phyloP scores from a whole-genome alignment of 2,113 vertebrate genomes.

The Sterna hirundo region DNA sequence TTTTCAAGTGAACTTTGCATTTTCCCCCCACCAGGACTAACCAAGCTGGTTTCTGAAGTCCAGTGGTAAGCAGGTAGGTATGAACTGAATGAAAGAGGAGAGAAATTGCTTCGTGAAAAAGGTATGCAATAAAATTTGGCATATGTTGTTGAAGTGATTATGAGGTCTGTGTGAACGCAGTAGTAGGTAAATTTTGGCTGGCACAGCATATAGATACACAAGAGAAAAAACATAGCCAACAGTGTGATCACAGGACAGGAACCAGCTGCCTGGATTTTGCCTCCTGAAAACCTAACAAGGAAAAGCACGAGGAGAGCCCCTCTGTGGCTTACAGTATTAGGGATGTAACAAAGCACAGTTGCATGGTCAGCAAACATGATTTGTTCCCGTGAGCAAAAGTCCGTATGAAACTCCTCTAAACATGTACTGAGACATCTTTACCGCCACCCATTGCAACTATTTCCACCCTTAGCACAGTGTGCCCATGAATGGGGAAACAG shows the following conservation, averaged over 20 bases:
- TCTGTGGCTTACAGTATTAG: neutral
- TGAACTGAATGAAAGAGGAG: neutral
- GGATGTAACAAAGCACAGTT: neutral
- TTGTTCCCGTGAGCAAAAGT: neutral
- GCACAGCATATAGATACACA: constrained; percentile 52
- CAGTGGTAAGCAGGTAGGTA: neutral
- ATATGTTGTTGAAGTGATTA: constrained; percentile 40
- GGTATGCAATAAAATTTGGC: constrained; percentile 38
- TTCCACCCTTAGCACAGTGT: neutral
- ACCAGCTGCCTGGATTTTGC: constrained; percentile 60
- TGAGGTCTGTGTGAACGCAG: constrained; percentile 61
- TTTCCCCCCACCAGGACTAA: neutral
- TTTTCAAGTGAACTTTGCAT: neutral
- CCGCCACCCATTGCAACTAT: neutral
- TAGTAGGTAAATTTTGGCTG: constrained; percentile 68
- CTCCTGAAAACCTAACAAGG: constrained; percentile 48
- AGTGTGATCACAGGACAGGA: constrained; percentile 55
- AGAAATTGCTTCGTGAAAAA: neutral
- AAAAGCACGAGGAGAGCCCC: constrained; percentile 6
- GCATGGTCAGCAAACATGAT: neutral
- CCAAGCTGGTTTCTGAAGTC: neutral
- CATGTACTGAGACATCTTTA: neutral
- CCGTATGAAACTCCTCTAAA: neutral
- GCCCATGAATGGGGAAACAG: neutral
- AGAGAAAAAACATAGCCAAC: constrained; percentile 59